Base-by-base conservation (phyloP, 2,888 invertebrate species). In the Latheticus oryzae region DNA sequence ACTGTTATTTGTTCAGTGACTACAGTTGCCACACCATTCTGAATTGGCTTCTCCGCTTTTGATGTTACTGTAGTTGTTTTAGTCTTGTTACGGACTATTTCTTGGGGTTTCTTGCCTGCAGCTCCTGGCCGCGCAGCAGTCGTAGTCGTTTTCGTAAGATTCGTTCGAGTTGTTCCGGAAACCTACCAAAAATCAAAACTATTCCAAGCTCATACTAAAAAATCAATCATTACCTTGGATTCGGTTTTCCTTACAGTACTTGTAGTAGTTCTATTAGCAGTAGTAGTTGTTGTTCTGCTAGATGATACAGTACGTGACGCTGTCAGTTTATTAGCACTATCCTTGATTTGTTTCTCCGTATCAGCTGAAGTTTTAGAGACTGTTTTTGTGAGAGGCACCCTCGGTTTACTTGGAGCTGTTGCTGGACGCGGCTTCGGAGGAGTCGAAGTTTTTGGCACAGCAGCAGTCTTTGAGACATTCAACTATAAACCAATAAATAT, bases 261-360 rank as follows among this genome's bases (percentile, higher is more conserved):
- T 30, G 65, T 64, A n/a, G 68, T 65, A 45, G 60, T 66, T 11
- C 62, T 52, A 1, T 65, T 47, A 1, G 67, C 68, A 3, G 63
- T 54, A 7, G 66, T 45, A 5, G 69, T 54, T 3, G 68, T 64
- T 2, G 67, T 64, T 8, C 61, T 64, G 1, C 66, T 66, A 11
- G 67, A 62, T 5, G 76, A 66, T 9, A 76, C 67, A 3, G 76
- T 74, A 21, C 69, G 60, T 16, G 70, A 66, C 4, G 73, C 73
- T 7, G 72, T 73, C 69, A 88, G 82, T 71, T 87, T 88, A 75
- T 88, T 89, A 42, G 86, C 86, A 67, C 86, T 84, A 63, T 89
- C 88, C 76, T 89, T 88, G 62, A 81, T 84, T 70, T 85, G 86
- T 68, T 89, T 89, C 50, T 79, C 78, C 1, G 75, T 67, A 50